A percentile compares a stretch with the other conserved stretches of the same genome.
Evolutionary conservation across 2,888 invertebrate genomes (phyloP).

Genomic region (Tryphoninae sp.): DNA sequence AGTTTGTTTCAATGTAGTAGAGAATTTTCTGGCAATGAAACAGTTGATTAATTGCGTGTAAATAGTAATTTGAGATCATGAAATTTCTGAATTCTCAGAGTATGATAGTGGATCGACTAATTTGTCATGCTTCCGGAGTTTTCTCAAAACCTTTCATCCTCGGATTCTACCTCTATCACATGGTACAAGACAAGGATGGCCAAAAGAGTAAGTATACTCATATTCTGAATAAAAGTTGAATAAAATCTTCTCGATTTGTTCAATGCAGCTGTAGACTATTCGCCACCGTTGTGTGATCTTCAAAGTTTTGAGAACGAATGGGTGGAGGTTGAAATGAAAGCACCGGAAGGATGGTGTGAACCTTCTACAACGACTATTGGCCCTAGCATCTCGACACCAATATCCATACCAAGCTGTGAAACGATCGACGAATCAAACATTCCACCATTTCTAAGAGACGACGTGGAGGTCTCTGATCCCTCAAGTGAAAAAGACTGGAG

Average conservation of each 20-base stretch:
- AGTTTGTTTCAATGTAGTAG: too few relatives aligned
- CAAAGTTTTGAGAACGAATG: conserved; percentile 95
- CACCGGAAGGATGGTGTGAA: conserved; percentile 83
- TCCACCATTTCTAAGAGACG: conserved; percentile 77
- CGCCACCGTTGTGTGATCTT: conserved; percentile 87
- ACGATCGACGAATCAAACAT: conserved; percentile 76
- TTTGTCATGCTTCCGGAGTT: conserved; percentile 96
- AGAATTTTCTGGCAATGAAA: too few relatives aligned
- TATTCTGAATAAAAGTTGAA: conserved; percentile 2
- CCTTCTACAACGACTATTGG: conserved; percentile 66
- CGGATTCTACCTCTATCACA: conserved; percentile 96
- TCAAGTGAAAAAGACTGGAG: conserved; percentile 74
- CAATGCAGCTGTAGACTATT: conserved; percentile 81
- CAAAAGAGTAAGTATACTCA: conserved; percentile 72
- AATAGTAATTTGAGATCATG: too few relatives aligned
- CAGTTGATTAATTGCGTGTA: too few relatives aligned
- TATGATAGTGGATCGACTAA: conserved; percentile 89
- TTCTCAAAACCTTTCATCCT: conserved; percentile 89
- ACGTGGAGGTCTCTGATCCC: conserved; percentile 72
- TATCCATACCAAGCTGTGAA: conserved; percentile 76
- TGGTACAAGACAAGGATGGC: conserved; percentile 87
- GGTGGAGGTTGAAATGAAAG: conserved; percentile 92
- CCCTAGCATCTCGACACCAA: conserved; percentile 80
- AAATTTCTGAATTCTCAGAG: conserved; percentile 81
- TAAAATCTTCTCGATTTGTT: background rate